Conservation (phyloP, 2,797 vertebrate species). For the Typhlichthys eigenmanni region DNA sequence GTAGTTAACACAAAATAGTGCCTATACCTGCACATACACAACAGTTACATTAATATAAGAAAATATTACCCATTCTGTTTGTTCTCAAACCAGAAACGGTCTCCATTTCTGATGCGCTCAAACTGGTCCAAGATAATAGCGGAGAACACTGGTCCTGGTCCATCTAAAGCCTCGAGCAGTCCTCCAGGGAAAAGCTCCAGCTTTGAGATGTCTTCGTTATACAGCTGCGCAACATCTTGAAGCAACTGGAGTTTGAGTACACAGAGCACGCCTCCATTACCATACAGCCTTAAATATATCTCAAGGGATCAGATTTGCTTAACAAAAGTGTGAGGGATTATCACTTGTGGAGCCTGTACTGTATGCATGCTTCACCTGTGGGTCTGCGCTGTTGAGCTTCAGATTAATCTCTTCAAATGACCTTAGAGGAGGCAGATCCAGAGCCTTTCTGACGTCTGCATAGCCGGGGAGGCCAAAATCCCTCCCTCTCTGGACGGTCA, state of each 20-base stretch:
- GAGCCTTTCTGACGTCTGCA: slow-evolving; percentile 73
- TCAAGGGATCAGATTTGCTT: slow-evolving; percentile 1
- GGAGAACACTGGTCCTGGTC: slow-evolving; percentile 83
- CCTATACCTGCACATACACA: too few species aligned
- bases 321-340: neutral
- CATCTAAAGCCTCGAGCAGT: slow-evolving; percentile 80
- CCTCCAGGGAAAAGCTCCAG: slow-evolving; percentile 90
- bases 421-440: slow-evolving; percentile 70
- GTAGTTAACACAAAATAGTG: too few species aligned
- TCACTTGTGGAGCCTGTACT: neutral
- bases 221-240: slow-evolving; percentile 72
- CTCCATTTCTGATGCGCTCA: slow-evolving; percentile 87
- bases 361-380: slow-evolving; percentile 61
- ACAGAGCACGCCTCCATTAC: slow-evolving; percentile 15
- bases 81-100: slow-evolving; percentile 99
- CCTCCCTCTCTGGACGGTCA: slow-evolving; percentile 86
- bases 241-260: slow-evolving; percentile 63
- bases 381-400: slow-evolving; percentile 58
- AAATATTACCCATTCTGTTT: slow-evolving; percentile 84
- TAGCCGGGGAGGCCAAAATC: slow-evolving; percentile 94
- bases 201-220: slow-evolving; percentile 74
- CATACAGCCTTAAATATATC: neutral
- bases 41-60: too few species aligned
- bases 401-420: slow-evolving; percentile 81
- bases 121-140: slow-evolving; percentile 90